Evolutionary conservation across 2,797 vertebrate genomes (phyloP), one percentile per base, ranked within the genome.

Genomic region (Calcarius lapponicus): DNA sequence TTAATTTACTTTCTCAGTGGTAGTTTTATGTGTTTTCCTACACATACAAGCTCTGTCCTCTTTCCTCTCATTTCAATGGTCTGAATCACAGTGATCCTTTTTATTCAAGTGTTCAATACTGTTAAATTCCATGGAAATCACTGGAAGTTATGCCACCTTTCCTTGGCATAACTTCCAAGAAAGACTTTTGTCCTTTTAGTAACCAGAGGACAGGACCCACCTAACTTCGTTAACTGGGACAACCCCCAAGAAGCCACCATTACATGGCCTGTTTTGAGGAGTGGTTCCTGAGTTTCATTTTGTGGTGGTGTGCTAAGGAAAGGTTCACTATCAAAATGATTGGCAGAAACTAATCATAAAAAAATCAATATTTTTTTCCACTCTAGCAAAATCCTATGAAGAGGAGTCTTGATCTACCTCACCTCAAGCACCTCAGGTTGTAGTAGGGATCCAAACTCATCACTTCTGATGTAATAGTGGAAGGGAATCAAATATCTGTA

Each of bases 41-140:
- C n/a, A 45, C 18, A 40, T 7, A 36, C 2, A 1, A 18, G 2
- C 7, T 10, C 1, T 57, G 56, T 24, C 7, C 22, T 34, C 26
- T 51, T 65, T 61, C 11, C 21, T 72, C 24, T 80, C 19, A 36
- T 48, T 80, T 73, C 5, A 0, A 9, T 45, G 36, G 40, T 64
- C 7, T 53, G 40, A 69, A 53, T 2, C 36, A 67, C 5, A 8
- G 20, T 5, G n/a, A 36, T 42, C 3, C 8, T 50, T 73, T 85
- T 42, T 34, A 43, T 83, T 61, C 34, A n/a, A 24, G 53, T 66
- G 7, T 51, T 69, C 21, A 48, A 61, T 28, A 28, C 22, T 56
- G 9, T 42, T 34, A 56, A 62, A 45, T 64, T 64, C 21, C 10
- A 21, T 56, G 5, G 34, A 79, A 83, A 61, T 62, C 1, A 0